Evolutionary conservation across 1,140 invertebrate genomes (phyloP).

Genomic region (Globodera rostochiensis): DNA sequence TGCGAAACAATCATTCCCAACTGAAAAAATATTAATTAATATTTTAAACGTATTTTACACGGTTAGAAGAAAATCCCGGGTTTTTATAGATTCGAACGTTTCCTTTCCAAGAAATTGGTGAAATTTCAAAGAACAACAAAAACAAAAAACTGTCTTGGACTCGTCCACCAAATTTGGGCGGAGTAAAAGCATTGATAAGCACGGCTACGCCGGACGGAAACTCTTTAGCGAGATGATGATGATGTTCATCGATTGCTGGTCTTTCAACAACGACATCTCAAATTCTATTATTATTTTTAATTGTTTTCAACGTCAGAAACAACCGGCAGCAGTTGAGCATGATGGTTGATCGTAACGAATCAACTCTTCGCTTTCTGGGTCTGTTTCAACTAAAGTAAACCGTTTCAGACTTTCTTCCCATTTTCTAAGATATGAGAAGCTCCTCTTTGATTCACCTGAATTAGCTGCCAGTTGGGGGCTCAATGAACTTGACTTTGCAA

Average conservation of each 20-base stretch:
- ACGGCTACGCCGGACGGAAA: background rate
- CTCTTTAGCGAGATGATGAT: background rate
- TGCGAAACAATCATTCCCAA: slow-evolving; percentile 28
- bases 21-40: background rate
- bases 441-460: background rate
- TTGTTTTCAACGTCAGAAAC: background rate
- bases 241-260: background rate
- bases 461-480: background rate
- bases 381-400: background rate
- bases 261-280: background rate
- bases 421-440: no score
- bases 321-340: background rate
- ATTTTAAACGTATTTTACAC: no score
- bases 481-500: background rate
- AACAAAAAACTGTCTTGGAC: background rate
- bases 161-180: slow-evolving; percentile 21
- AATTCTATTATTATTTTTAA: background rate
- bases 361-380: background rate
- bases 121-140: no score
- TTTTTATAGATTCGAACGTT: no score
- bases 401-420: no score
- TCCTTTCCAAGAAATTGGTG: no score
- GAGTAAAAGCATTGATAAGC: background rate
- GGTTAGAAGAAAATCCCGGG: no score
- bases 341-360: background rate